Evolutionary conservation across 1,140 invertebrate species (phyloP).

Genomic region (Ceratina calcarata): DNA sequence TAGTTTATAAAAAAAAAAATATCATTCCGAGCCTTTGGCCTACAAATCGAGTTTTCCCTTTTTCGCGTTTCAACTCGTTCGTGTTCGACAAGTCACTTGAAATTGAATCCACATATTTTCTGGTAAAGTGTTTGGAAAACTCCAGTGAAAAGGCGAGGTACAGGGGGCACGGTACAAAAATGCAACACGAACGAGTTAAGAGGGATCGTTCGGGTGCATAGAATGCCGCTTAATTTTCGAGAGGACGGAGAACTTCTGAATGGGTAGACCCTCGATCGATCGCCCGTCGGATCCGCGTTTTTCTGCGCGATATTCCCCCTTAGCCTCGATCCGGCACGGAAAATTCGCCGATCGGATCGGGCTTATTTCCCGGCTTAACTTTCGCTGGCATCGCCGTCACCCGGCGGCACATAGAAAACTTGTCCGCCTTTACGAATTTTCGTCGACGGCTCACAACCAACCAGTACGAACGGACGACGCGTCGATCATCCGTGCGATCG

Average conservation of each 20-base stretch:
- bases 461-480: background rate
- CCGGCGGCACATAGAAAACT: background rate
- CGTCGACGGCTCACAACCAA: too few species aligned
- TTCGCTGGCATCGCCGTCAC: too few species aligned
- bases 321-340: background rate
- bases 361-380: background rate
- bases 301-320: conserved; percentile 6
- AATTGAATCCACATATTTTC: conserved; percentile 12
- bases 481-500: conserved; percentile 1
- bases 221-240: conserved; percentile 5
- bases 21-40: conserved; percentile 10
- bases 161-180: background rate
- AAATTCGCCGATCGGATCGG: conserved; percentile 2
- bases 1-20: background rate
- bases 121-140: background rate
- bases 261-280: conserved; percentile 3
- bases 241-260: background rate
- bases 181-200: conserved; percentile 6
- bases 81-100: background rate
- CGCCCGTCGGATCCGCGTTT: background rate
- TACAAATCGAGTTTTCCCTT: conserved; percentile 4
- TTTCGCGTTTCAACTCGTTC: background rate
- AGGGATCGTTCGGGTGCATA: conserved; percentile 6
- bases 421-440: background rate
- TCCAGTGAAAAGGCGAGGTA: background rate